Evolutionary conservation across 2,797 vertebrate species (phyloP).

Genomic region (Lates japonicus): DNA sequence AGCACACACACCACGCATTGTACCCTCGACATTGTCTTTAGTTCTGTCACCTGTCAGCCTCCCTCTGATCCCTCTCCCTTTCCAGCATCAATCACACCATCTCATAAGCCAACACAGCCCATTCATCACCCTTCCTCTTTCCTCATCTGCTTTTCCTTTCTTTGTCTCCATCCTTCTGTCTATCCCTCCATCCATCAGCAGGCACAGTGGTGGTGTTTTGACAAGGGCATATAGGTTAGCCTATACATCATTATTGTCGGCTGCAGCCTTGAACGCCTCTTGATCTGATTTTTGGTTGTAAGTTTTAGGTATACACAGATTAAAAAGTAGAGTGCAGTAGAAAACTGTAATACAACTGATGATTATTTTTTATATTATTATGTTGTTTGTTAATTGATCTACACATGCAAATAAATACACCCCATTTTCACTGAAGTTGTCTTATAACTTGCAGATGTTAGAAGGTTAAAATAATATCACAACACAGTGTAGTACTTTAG

Average conservation of each 20-base stretch:
- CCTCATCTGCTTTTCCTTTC: conserved; percentile 44
- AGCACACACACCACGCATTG: neutral
- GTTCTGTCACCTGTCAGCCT: conserved; percentile 46
- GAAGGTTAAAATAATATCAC: neutral
- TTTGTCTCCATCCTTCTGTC: conserved; percentile 55
- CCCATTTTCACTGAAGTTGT: neutral
- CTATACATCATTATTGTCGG: conserved; percentile 69
- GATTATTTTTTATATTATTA: neutral
- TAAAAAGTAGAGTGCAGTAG: neutral
- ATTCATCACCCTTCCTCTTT: conserved; percentile 73
- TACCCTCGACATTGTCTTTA: conserved; percentile 24
- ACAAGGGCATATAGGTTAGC: conserved; percentile 75
- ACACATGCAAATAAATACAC: neutral
- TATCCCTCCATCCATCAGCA: conserved; percentile 71
- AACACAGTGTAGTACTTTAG: neutral
- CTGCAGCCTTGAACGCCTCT: conserved; percentile 23
- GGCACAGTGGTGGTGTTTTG: conserved; percentile 64
- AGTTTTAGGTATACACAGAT: neutral
- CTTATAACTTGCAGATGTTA: neutral
- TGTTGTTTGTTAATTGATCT: neutral
- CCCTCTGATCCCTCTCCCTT: conserved; percentile 59
- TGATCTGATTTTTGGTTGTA: conserved; percentile 1
- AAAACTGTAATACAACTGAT: neutral
- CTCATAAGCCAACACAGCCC: conserved; percentile 41
- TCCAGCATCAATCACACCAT: conserved; percentile 71